These are phyloP conservation scores for Cheilosia vernalis DNA, from an alignment of 2,888 invertebrate genomes.

Conservation along the genomic window DNA sequence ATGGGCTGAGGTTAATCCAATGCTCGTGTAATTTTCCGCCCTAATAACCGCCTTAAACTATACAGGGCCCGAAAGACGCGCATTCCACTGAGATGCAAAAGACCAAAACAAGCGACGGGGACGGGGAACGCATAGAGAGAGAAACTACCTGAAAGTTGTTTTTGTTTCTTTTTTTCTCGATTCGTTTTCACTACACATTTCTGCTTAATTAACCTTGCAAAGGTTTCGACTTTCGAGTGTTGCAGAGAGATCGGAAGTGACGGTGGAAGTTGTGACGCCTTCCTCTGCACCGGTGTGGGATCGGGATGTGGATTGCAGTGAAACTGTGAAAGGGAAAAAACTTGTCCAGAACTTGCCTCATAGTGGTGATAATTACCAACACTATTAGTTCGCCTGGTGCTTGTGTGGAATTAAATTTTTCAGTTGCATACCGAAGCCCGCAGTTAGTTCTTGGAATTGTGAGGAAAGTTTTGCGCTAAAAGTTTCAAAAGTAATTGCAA, in stretches of 20 bases:
- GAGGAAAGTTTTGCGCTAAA: slow-evolving; percentile 6
- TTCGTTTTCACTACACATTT: slow-evolving; percentile 45
- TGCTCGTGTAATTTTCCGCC: slow-evolving; percentile 66
- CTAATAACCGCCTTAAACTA: slow-evolving; percentile 62
- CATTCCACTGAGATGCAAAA: slow-evolving; percentile 39
- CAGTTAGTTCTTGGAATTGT: neutral
- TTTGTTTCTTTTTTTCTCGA: slow-evolving; percentile 37
- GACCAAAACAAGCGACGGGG: slow-evolving; percentile 26
- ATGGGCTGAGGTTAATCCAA: slow-evolving; percentile 40
- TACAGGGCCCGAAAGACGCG: slow-evolving; percentile 48
- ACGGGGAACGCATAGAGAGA: slow-evolving; percentile 24
- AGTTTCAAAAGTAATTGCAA: slow-evolving; percentile 32
- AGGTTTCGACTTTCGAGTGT: slow-evolving; percentile 5
- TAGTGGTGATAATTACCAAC: slow-evolving; percentile 55
- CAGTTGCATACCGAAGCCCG: neutral
- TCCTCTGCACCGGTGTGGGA: neutral
- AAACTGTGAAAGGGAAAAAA: slow-evolving; percentile 23
- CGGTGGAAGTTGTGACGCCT: slow-evolving; percentile 7
- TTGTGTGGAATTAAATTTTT: slow-evolving; percentile 4
- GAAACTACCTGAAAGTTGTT: slow-evolving; percentile 55
- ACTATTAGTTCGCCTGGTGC: slow-evolving; percentile 11
- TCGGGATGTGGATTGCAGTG: neutral
- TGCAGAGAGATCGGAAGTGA: slow-evolving; percentile 9
- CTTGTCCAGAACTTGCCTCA: slow-evolving; percentile 24
- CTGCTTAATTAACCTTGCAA: slow-evolving; percentile 57